phyloP scores from a whole-genome alignment of 1,140 invertebrate genomes.

The Oryzaephilus surinamensis region DNA sequence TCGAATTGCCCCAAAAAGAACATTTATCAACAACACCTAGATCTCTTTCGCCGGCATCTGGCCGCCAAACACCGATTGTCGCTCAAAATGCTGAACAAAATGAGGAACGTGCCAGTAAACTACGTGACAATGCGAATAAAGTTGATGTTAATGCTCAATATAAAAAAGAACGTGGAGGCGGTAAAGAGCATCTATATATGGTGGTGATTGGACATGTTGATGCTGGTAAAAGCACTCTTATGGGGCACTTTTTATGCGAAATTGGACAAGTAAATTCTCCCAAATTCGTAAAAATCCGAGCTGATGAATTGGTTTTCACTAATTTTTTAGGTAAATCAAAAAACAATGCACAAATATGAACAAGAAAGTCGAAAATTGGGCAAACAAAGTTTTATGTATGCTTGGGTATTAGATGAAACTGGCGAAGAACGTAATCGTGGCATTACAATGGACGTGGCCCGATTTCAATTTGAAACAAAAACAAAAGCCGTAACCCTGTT shows the following conservation, averaged over 20 bases:
- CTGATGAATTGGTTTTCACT: too few species aligned
- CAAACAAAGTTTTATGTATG: conserved; percentile 97
- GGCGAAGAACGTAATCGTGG: conserved; percentile 85
- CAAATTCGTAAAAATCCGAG: too few species aligned
- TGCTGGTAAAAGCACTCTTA: conserved; percentile 96
- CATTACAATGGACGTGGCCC: conserved; percentile 93
- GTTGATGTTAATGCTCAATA: conserved; percentile 49
- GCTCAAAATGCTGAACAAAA: conserved; percentile 18
- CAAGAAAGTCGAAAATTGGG: conserved; percentile 96
- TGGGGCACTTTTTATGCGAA: conserved; percentile 88
- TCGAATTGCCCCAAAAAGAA: conserved; percentile 35
- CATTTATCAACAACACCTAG: conserved; percentile 37
- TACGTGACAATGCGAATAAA: conserved; percentile 41
- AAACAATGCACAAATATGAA: conserved; percentile 94
- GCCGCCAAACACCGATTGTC: conserved; percentile 38
- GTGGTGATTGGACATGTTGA: conserved; percentile 98
- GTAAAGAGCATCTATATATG: conserved; percentile 83
- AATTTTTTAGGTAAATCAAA: conserved; percentile 64
- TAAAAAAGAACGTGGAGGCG: conserved; percentile 57
- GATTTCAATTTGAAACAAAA: conserved; percentile 86
- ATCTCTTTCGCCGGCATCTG: conserved; percentile 51
- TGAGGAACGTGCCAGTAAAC: conserved; percentile 3
- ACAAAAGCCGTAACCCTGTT: conserved; percentile 74
- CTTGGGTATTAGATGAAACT: conserved; percentile 99
- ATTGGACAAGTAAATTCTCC: conserved; percentile 64